Evolutionary conservation across 2,797 vertebrate genomes (phyloP).

Genomic region (Botia almorhae): DNA sequence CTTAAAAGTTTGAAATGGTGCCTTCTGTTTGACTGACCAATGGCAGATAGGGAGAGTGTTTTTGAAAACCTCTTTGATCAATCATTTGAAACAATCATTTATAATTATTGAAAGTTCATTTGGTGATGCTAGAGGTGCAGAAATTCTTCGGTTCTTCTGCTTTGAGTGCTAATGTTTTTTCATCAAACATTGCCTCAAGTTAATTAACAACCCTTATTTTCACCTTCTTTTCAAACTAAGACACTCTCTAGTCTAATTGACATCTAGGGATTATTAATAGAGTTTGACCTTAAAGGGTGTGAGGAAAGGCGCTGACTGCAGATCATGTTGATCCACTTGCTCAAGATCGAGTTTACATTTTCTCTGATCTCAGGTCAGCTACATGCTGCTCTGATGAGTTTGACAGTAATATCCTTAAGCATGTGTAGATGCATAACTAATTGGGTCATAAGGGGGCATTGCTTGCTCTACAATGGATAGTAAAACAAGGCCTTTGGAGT

Average conservation of each 20-base stretch:
- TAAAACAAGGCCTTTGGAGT: constrained; percentile 34
- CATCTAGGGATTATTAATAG: constrained; percentile 29
- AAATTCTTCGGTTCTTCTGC: background rate
- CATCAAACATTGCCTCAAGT: background rate
- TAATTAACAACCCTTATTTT: constrained; percentile 28
- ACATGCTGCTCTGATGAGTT: constrained; percentile 15
- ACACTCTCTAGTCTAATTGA: constrained; percentile 36
- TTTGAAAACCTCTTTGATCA: too few species aligned
- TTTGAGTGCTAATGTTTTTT: background rate
- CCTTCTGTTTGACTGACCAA: background rate
- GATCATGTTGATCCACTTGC: constrained; percentile 30
- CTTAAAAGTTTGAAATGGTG: background rate
- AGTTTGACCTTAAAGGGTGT: constrained; percentile 48
- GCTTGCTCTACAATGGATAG: constrained; percentile 45
- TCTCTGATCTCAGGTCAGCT: constrained; percentile 35
- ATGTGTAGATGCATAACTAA: constrained; percentile 39
- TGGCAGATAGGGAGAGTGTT: background rate
- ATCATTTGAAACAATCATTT: too few species aligned
- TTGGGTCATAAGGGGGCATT: constrained; percentile 47
- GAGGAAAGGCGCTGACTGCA: constrained; percentile 33
- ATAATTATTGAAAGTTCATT: background rate
- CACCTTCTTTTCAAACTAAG: constrained; percentile 24
- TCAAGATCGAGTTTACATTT: constrained; percentile 22
- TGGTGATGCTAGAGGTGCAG: background rate
- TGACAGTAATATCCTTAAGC: constrained; percentile 36